Percentiles rank a stretch among this genome's conserved stretches.
phyloP scores from a whole-genome alignment of 2,888 invertebrate genomes.

The Tethea ocularis region DNA sequence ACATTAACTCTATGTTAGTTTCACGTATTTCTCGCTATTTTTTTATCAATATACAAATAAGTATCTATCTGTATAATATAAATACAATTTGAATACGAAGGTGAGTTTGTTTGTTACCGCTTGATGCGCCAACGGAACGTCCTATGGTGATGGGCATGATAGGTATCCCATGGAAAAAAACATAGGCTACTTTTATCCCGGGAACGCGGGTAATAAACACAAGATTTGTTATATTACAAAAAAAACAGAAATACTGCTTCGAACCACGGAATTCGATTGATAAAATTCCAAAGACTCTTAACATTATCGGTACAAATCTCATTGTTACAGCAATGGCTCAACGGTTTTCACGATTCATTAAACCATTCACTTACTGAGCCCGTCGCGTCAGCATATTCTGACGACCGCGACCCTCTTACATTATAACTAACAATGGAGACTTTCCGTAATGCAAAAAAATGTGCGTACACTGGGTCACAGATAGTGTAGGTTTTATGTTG shows the following conservation, averaged over 20 bases:
- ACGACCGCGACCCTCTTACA: slow-evolving; percentile 18
- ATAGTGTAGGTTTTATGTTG: slow-evolving; percentile 20
- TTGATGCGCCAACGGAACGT: no score
- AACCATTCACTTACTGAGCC: slow-evolving; percentile 28
- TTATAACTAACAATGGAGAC: slow-evolving; percentile 9
- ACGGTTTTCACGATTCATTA: slow-evolving; percentile 39
- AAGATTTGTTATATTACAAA: no score
- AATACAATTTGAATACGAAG: no score
- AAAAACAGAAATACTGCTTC: not conserved
- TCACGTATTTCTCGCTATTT: slow-evolving; percentile 33
- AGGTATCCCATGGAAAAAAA: no score
- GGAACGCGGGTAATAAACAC: no score
- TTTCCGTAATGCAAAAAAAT: slow-evolving; percentile 10
- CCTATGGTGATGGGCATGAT: no score
- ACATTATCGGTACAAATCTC: slow-evolving; percentile 32
- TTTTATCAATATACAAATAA: not conserved
- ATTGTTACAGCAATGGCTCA: slow-evolving; percentile 41
- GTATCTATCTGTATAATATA: no score
- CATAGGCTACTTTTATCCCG: no score
- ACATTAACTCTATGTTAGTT: slow-evolving; percentile 31
- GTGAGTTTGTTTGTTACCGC: no score
- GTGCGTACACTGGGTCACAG: slow-evolving; percentile 8
- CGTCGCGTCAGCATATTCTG: slow-evolving; percentile 29
- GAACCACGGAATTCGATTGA: not conserved
- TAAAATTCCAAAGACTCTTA: slow-evolving; percentile 6